phyloP scores from a whole-genome alignment of 92 coral and sea anemone species.

The Epizoanthus illoricatus region DNA sequence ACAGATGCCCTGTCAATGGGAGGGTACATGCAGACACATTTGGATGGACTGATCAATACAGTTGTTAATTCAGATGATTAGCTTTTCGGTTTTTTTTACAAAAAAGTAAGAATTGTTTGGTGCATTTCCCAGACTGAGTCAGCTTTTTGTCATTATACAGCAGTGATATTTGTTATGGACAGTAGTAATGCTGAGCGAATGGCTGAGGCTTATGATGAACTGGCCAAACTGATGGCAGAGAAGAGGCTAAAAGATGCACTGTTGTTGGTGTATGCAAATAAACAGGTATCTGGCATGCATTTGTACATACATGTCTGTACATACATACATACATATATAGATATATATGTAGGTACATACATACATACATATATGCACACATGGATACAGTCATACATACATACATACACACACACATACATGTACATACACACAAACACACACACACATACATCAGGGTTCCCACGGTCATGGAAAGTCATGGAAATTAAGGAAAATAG shows the following conservation, averaged over 20 bases:
- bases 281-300: constrained; percentile 66
- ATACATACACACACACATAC: neutral
- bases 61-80: too few species aligned
- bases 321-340: neutral
- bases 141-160: constrained; percentile 35
- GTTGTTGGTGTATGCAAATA: constrained; percentile 87
- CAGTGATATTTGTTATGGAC: constrained; percentile 94
- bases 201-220: constrained; percentile 92
- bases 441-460: too few species aligned
- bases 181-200: constrained; percentile 87
- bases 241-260: constrained; percentile 92
- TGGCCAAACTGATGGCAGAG: constrained; percentile 96
- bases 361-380: neutral
- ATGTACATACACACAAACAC: too few species aligned
- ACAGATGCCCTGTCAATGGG: too few species aligned
- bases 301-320: neutral
- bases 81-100: too few species aligned
- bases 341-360: neutral
- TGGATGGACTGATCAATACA: too few species aligned
- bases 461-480: too few species aligned
- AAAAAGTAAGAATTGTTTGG: too few species aligned
- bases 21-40: too few species aligned
- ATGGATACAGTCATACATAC: neutral
- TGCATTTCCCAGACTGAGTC: too few species aligned
- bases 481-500: too few species aligned